Evolutionary conservation across 1,140 invertebrate genomes (phyloP).

Genomic region (Leptinotarsa texana): DNA sequence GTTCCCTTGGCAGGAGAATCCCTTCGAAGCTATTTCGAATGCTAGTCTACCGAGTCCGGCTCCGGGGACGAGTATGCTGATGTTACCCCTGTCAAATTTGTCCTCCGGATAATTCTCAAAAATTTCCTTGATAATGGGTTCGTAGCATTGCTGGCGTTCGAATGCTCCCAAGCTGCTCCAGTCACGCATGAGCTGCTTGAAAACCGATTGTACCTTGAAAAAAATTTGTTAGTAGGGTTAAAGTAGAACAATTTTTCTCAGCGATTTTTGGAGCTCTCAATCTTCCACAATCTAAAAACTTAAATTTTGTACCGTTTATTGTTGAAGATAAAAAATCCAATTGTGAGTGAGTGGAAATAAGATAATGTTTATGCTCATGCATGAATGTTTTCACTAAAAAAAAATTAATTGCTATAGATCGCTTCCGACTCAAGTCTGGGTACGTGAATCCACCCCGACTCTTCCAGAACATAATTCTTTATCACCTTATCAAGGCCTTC

Average conservation of each 20-base stretch:
- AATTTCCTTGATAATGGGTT: conserved; percentile 88
- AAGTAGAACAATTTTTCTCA: neutral
- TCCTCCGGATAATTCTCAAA: conserved; percentile 71
- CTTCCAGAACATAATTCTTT: too few species aligned
- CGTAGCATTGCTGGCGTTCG: conserved; percentile 87
- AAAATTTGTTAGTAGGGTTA: conserved; percentile 52
- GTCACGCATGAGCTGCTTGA: conserved; percentile 95
- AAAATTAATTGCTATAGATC: too few species aligned
- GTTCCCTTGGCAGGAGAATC: conserved; percentile 94
- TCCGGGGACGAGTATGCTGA: conserved; percentile 90
- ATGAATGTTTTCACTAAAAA: too few species aligned
- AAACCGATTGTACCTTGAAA: conserved; percentile 87
- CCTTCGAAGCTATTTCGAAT: conserved; percentile 87
- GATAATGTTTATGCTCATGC: too few species aligned
- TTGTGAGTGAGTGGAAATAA: too few species aligned
- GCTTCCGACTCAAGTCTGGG: too few species aligned
- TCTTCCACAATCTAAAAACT: too few species aligned
- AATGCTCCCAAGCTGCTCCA: conserved; percentile 85
- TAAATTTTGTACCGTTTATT: too few species aligned
- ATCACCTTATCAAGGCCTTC: conserved; percentile 58
- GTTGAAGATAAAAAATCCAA: too few species aligned
- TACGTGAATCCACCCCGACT: too few species aligned
- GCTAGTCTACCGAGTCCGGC: conserved; percentile 91
- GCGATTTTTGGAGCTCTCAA: too few species aligned
- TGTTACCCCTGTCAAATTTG: conserved; percentile 57